Conservation (phyloP, 2,888 invertebrate species). For the Heteropelma amictum region DNA sequence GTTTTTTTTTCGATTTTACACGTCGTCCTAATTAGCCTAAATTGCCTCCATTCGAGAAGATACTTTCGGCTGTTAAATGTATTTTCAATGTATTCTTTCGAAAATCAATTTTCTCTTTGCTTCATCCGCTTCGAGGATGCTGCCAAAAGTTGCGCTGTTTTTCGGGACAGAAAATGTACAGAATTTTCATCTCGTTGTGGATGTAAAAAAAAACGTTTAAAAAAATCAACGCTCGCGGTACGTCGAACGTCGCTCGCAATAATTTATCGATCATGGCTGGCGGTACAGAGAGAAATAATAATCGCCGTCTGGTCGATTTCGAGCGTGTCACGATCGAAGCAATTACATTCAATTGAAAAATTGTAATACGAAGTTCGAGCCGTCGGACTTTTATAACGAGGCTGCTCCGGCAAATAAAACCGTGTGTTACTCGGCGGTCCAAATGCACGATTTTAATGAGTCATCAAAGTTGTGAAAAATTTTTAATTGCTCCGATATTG, state of each 20-base stretch:
- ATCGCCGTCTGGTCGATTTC: slow-evolving; percentile 36
- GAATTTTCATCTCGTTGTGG: too few species aligned
- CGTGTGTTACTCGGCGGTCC: slow-evolving; percentile 11
- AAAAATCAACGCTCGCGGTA: too few species aligned
- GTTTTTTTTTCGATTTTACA: not conserved
- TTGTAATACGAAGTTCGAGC: slow-evolving; percentile 14
- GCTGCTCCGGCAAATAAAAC: not conserved
- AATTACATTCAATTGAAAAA: slow-evolving; percentile 48
- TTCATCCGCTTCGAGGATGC: too few species aligned
- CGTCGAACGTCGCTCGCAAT: slow-evolving; percentile 33
- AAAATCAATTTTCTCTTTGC: too few species aligned
- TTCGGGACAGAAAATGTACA: too few species aligned
- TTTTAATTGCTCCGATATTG: not conserved
- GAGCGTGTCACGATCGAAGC: slow-evolving; percentile 44
- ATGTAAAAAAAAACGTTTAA: too few species aligned
- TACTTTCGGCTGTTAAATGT: too few species aligned
- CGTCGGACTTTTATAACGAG: not conserved
- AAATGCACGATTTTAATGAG: slow-evolving; percentile 13
- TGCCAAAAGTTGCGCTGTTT: too few species aligned
- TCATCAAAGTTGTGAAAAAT: slow-evolving; percentile 2
- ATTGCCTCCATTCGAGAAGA: too few species aligned
- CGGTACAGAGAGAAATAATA: slow-evolving; percentile 29
- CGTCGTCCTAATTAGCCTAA: too few species aligned
- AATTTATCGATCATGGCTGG: slow-evolving; percentile 45
- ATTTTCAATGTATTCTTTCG: too few species aligned